Evolutionary conservation across 2,888 invertebrate genomes (phyloP), one percentile per base, ranked within the genome.

Genomic region (Petrolisthes manimaculis): DNA sequence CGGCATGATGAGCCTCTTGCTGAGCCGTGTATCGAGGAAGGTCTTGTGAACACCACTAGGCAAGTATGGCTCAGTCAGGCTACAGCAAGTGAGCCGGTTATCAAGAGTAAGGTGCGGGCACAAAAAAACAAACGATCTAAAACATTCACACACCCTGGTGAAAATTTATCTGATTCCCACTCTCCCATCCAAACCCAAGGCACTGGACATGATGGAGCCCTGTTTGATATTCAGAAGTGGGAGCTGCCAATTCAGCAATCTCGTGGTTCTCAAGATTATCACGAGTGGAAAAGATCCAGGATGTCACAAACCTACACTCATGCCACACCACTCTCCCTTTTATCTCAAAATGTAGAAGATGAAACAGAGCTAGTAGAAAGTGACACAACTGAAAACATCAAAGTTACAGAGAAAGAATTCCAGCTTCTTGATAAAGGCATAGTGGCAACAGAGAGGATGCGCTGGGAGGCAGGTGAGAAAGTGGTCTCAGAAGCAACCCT

Each of bases 11-110:
- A 88, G 21, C 84, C 83, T 21, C 71, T 88, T 56, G 55, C 74
- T 56, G 88, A 88, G 51, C 88, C 79, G 18, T 74, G 37, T 37
- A 84, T 88, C 61, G 79, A 84, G 61, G 78, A 80, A 74, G 88
- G 88, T 71, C 80, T 80, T n/a, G 88, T 88, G 21, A 61, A 53
- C 14, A 80, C 21, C 21, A 84, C 81, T n/a, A 80, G 54, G 75
- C 74, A 88, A 37, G 54, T 80, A 21, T 88, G 88, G 88, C 83
- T 82, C 56, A 80, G 71, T 55, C 18, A 75, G 61, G 24, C 54
- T 51, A 78, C 54, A 69, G 37, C 54, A 56, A 69, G 74, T 21
- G 86, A 86, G 67, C 37, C 67, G n/a, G 77, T 84, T 8, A 21
- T 84, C 12, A 84, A 61, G 78, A 84, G 84, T 67, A 56, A 78